Percentiles rank a stretch among this genome's conserved stretches.
Conservation (phyloP, 2,797 vertebrate species). For the Carapus acus region DNA sequence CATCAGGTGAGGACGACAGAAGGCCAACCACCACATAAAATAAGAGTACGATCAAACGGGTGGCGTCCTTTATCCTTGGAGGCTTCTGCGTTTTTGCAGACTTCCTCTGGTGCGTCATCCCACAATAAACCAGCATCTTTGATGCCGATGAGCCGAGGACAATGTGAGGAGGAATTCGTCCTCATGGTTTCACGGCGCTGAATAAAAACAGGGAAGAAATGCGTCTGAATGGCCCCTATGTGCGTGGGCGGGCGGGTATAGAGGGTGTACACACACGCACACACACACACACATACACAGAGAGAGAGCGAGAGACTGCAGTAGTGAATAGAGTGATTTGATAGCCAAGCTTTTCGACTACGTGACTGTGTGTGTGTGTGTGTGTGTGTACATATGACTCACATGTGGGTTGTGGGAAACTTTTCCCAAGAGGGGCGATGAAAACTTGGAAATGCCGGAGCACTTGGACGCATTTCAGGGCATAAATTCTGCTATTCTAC, state of each 20-base stretch:
- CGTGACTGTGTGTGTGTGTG: constrained; percentile 29
- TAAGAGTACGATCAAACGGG: too few species aligned
- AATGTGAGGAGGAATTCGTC: constrained; percentile 10
- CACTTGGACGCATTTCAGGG: not conserved
- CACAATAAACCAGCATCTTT: not conserved
- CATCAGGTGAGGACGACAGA: too few species aligned
- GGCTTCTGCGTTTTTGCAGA: not conserved
- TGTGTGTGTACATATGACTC: constrained; percentile 30
- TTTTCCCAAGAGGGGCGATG: constrained; percentile 10
- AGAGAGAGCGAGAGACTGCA: too few species aligned
- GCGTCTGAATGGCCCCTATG: constrained; percentile 23
- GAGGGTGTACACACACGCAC: not conserved
- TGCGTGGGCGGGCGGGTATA: constrained; percentile 12
- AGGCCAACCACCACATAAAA: not conserved
- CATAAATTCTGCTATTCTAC: not conserved
- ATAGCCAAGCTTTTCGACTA: too few species aligned
- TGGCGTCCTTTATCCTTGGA: too few species aligned
- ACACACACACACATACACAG: constrained; percentile 5
- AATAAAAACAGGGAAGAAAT: constrained; percentile 23
- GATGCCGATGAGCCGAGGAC: constrained; percentile 6
- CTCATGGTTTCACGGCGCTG: constrained; percentile 4
- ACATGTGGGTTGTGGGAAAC: constrained; percentile 19
- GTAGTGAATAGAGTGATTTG: too few species aligned
- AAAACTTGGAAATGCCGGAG: constrained; percentile 3
- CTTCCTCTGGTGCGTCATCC: not conserved